Base-by-base conservation (phyloP, 2,888 invertebrate genomes). In the Malthinus flaveolus region DNA sequence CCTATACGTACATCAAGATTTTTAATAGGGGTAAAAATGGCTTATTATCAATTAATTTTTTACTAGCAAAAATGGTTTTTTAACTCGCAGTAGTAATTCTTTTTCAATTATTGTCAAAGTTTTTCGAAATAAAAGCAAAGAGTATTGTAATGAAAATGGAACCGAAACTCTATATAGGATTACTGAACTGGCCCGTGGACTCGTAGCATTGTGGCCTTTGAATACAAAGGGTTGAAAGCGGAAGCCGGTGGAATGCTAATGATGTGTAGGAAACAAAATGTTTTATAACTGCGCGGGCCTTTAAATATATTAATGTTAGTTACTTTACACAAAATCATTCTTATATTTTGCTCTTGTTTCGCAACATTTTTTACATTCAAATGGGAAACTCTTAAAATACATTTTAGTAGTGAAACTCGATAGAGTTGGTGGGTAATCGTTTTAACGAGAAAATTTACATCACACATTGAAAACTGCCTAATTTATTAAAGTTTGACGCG, bases 141-240 rank as follows among this genome's bases (percentile, higher is more conserved):
- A 61, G 62, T 64, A 63, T 57, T 58, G 56, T 62, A 66, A 64
- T 63, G 66, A 65, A 64, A 67, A 67, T 62, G 65, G 59, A 64
- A 60, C 57, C 55, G 67, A 65, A 68, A 66, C 68, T 68, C 63
- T 65, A 68, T 66, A 69, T 63, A 66, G 69, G 66, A 68, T 69
- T 69, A 69, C 69, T 50, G 64, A 69, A 68, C 68, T 66, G 65
- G 53, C 61, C 62, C 53, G 56, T 60, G 66, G 65, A 66, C 65
- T 66, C 64, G 66, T 64, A 67, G 66, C 63, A 62, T 61, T 65
- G 64, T 64, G 57, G 56, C 61, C 59, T 63, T 63, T 63, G 59
- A 59, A 59, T 60, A 66, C 66, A 68, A 68, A 68, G 64, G 64
- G 61, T 59, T 54, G 59, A 44, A 59, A 55, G 52, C 59, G 59